Conservation (phyloP, 1,140 invertebrate species). For the Ips nitidus region DNA sequence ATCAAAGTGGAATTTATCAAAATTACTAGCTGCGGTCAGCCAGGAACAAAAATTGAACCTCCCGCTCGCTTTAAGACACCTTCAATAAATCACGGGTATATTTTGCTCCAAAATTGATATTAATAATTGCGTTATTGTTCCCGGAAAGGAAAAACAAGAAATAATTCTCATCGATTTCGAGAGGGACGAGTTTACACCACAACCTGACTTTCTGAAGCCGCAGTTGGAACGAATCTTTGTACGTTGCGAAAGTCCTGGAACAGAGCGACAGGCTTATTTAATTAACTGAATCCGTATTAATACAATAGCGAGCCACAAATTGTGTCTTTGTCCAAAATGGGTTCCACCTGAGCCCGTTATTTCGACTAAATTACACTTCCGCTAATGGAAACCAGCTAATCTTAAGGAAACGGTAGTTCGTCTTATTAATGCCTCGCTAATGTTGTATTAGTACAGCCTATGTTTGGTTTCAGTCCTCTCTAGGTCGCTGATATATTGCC, state of each 20-base stretch:
- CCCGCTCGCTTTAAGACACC: neutral
- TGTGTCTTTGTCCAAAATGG: slow-evolving; percentile 18
- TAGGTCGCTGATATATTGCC: no score
- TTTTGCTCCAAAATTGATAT: slow-evolving; percentile 16
- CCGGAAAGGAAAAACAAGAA: neutral
- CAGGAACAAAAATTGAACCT: slow-evolving; percentile 17
- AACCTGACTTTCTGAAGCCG: no score
- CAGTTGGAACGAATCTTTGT: neutral
- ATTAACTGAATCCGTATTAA: neutral
- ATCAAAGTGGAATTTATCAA: slow-evolving; percentile 40
- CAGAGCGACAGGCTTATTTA: neutral
- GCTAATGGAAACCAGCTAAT: slow-evolving; percentile 23
- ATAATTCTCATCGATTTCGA: no score
- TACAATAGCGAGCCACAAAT: slow-evolving; percentile 8
- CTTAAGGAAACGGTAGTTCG: slow-evolving; percentile 4
- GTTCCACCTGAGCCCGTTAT: slow-evolving; percentile 19
- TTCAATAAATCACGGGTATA: slow-evolving; percentile 24
- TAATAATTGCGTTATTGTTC: slow-evolving; percentile 15
- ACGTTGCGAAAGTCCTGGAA: neutral
- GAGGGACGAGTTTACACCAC: no score
- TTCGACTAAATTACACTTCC: slow-evolving; percentile 17
- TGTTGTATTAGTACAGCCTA: no score
- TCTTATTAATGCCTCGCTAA: neutral
- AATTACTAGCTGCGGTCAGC: slow-evolving; percentile 33
- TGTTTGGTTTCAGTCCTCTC: no score